phyloP scores from a whole-genome alignment of 1,140 invertebrate species.

The Dendrolimus punctatus region DNA sequence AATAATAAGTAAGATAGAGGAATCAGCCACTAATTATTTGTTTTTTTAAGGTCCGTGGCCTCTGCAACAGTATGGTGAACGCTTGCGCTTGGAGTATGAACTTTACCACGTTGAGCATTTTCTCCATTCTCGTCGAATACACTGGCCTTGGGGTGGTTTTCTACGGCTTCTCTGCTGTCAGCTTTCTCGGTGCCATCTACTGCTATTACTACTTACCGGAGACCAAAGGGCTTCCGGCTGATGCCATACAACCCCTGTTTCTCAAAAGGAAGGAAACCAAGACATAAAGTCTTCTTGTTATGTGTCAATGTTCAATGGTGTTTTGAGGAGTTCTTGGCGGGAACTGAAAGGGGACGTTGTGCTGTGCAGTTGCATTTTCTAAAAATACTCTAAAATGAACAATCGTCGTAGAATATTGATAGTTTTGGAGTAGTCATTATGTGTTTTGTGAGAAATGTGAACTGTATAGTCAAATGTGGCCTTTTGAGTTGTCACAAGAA shows the following conservation, averaged over 20 bases:
- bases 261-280: conserved; percentile 25
- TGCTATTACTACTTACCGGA: conserved; percentile 48
- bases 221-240: conserved; percentile 49
- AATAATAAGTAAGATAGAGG: too few species aligned
- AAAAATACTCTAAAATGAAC: too few species aligned
- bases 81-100: conserved; percentile 52
- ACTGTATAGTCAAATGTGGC: too few species aligned
- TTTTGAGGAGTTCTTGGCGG: too few species aligned
- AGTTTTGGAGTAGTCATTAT: too few species aligned
- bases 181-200: conserved; percentile 39
- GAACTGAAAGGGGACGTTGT: too few species aligned
- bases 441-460: too few species aligned
- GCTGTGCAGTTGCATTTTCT: too few species aligned
- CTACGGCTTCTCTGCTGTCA: conserved; percentile 37
- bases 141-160: conserved; percentile 41
- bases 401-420: too few species aligned
- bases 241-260: conserved; percentile 46
- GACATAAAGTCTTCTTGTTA: not conserved
- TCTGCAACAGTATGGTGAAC: conserved; percentile 46
- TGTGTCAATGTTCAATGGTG: too few species aligned
- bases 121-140: conserved; percentile 39
- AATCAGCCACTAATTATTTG: not conserved
- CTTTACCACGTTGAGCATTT: conserved; percentile 46
- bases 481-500: too few species aligned
- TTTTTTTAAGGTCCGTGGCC: conserved; percentile 41